Conservation (phyloP, 2,888 invertebrate genomes). For the Drosophila melanosoma region DNA sequence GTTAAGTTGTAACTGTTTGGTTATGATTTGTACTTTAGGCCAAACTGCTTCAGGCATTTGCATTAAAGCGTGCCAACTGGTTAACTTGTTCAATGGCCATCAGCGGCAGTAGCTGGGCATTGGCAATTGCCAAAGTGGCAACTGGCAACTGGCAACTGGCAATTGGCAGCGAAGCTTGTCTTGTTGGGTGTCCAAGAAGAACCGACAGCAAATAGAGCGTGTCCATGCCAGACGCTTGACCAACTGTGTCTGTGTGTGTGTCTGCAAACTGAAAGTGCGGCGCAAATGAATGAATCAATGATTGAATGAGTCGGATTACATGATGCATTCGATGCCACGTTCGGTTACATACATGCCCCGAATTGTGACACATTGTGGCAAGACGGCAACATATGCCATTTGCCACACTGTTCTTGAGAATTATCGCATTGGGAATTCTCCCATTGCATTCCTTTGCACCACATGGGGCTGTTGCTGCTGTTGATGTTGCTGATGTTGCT, state of each 20-base stretch:
- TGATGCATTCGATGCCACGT: constrained; percentile 4
- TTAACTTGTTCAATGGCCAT: constrained; percentile 47
- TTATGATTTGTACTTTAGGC: neutral
- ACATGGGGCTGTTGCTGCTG: neutral
- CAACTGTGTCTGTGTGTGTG: constrained; percentile 60
- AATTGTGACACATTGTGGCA: constrained; percentile 10
- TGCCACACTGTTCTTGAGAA: constrained; percentile 20
- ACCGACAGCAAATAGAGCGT: constrained; percentile 67
- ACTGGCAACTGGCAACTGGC: constrained; percentile 20
- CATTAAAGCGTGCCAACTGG: constrained; percentile 15
- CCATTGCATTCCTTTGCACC: constrained; percentile 34
- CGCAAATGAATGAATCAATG: constrained; percentile 27
- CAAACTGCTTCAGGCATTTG: constrained; percentile 1
- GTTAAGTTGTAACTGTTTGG: neutral
- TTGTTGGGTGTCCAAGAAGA: constrained; percentile 52
- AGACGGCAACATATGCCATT: neutral
- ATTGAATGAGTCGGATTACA: constrained; percentile 12
- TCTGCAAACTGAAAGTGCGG: constrained; percentile 65
- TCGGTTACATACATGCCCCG: constrained; percentile 13
- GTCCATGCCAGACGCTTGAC: constrained; percentile 65
- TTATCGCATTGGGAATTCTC: constrained; percentile 42
- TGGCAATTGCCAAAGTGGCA: constrained; percentile 11
- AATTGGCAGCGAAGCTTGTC: constrained; percentile 23
- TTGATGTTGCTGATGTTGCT: neutral
- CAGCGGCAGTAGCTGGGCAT: constrained; percentile 9